Evolutionary conservation across 2,797 vertebrate species (phyloP).

Genomic region (Argya squamiceps): DNA sequence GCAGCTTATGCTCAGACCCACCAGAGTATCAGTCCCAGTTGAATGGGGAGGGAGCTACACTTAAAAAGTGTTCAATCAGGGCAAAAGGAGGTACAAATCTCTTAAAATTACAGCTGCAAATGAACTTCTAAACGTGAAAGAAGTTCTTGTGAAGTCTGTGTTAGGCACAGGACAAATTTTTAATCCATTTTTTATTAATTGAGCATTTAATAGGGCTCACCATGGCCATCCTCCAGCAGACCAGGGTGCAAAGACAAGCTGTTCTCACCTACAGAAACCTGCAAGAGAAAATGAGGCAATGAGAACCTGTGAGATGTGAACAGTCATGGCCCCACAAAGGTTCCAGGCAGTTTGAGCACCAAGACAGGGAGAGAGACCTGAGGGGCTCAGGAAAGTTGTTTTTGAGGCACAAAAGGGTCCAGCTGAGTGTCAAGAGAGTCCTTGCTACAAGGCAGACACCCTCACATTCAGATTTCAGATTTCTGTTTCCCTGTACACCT

Average conservation of each 20-base stretch:
- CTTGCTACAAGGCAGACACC: background rate
- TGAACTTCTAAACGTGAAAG: background rate
- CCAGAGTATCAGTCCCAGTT: background rate
- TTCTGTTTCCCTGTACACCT: background rate
- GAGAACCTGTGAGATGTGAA: background rate
- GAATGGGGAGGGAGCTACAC: background rate
- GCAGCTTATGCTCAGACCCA: background rate
- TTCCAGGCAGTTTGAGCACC: background rate
- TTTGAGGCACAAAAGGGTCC: background rate
- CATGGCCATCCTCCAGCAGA: conserved; percentile 56
- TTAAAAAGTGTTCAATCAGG: background rate
- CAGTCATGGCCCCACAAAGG: background rate
- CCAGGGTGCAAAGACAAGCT: conserved; percentile 15
- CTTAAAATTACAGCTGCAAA: background rate
- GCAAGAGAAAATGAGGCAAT: conserved; percentile 14
- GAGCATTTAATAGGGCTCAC: conserved; percentile 29
- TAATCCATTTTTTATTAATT: background rate
- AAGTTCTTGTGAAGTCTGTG: background rate
- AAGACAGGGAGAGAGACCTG: background rate
- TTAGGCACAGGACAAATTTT: background rate
- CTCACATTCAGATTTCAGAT: background rate
- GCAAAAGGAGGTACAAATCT: background rate
- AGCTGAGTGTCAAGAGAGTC: background rate
- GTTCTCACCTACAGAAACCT: conserved; percentile 71
- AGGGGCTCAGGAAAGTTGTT: background rate